Conservation (phyloP, 1,140 invertebrate genomes). For the Achatina immaculata region DNA sequence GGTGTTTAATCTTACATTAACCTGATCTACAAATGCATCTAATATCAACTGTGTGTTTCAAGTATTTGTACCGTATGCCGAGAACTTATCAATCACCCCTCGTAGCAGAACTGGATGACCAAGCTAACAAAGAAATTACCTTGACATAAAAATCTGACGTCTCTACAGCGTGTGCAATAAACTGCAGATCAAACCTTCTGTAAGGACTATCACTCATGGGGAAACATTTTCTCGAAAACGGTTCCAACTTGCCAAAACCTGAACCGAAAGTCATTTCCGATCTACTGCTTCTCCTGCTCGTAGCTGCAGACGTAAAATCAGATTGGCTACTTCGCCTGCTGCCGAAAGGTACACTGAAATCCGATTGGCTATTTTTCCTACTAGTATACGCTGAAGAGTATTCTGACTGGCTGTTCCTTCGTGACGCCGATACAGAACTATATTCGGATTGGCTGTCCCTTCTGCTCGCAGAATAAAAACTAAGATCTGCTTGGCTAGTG, state of each 20-base stretch:
- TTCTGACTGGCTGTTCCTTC: conserved; percentile 28
- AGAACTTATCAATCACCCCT: no score
- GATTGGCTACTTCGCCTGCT: conserved; percentile 6
- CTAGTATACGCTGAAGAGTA: neutral
- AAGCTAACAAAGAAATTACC: conserved; percentile 31
- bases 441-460: conserved; percentile 13
- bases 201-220: conserved; percentile 22
- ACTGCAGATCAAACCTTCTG: conserved; percentile 46
- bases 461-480: neutral
- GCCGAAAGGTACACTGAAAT: neutral
- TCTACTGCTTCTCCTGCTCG: neutral
- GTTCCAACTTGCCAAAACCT: neutral
- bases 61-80: no score
- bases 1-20: no score
- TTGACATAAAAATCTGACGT: conserved; percentile 44
- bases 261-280: neutral
- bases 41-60: no score
- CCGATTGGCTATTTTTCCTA: conserved; percentile 11
- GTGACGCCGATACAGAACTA: neutral
- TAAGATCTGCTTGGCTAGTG: conserved; percentile 20
- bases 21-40: no score
- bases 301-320: neutral
- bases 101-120: no score
- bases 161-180: conserved; percentile 39
- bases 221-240: neutral